Evolutionary conservation across 2,113 vertebrate genomes (phyloP).

Genomic region (Monarcha castaneiventris): DNA sequence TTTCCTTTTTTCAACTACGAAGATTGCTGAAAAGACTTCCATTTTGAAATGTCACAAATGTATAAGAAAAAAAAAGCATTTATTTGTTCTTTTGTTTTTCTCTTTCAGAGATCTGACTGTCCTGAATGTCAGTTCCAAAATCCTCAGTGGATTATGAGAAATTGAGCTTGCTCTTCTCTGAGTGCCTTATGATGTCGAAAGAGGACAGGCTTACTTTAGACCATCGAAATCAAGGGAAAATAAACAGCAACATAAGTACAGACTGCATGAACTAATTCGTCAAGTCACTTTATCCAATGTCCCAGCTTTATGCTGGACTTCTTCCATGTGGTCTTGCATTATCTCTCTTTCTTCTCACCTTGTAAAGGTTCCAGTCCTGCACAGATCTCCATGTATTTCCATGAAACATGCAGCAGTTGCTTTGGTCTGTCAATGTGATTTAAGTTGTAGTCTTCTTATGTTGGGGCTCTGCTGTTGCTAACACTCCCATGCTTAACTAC

Average conservation of each 20-base stretch:
- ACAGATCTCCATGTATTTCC: not conserved
- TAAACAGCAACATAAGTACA: not conserved
- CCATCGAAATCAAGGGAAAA: not conserved
- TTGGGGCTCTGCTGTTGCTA: not conserved
- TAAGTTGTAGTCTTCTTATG: not conserved
- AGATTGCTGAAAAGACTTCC: not conserved
- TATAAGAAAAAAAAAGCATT: not conserved
- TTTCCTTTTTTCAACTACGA: not conserved
- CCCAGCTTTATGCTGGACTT: not conserved
- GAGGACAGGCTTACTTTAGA: not conserved
- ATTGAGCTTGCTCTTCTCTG: not conserved
- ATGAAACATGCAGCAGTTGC: not conserved
- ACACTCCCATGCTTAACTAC: not conserved
- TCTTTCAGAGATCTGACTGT: not conserved
- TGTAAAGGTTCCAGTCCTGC: not conserved
- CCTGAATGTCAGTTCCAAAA: not conserved
- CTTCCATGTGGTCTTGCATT: not conserved
- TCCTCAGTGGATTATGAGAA: not conserved
- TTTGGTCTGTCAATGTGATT: conserved; percentile 24
- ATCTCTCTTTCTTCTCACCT: not conserved
- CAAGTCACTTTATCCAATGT: not conserved
- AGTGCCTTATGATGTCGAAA: not conserved
- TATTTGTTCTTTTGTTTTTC: not conserved
- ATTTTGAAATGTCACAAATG: not conserved
- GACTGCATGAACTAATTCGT: not conserved